Evolutionary conservation across 2,888 invertebrate genomes (phyloP), one percentile per base, ranked within the genome.

Genomic region (Cheilosia vernalis): DNA sequence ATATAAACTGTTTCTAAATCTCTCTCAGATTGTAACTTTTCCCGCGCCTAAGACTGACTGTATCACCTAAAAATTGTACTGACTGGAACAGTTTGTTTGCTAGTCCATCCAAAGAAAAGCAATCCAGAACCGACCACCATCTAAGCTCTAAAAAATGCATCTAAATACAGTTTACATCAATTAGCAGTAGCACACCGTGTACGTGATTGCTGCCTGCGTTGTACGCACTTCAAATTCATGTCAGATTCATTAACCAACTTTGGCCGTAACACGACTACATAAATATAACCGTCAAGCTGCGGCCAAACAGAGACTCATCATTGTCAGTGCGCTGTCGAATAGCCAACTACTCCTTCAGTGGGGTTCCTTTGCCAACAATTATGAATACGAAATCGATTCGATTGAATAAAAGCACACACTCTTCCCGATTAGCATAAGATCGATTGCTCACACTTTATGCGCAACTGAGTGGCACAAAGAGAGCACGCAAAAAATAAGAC

Each of bases 361-460:
- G 19, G 70, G 70, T 56, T 42, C 40, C 47, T 51, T 21, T 30
- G 21, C 40, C 15, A 49, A 61, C 47, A 63, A 49, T 70, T 63
- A 70, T 56, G 69, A 56, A 70, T 63, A 63, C 49, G 24, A 76
- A 81, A 69, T 80, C 42, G 56, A 56, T 64, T 70, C 51, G 37
- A 61, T 47, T 2, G 19, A 37, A 21, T 40, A 17, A 55, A 53
- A 55, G 15, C 19, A 63, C 55, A 74, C 53, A 77, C 70, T 66
- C 82, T 70, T 37, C 44, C 15, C 77, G 64, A 82, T 82, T 82
- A 82, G 77, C 82, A 82, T 82, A 82, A 82, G 82, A 82, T 77
- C 82, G 82, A 82, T 82, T 82, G 82, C 70, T 81, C 77, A 81
- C 81, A 81, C 81, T 77, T 70, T 64, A 58, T 60, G 51, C 51